phyloP scores from a whole-genome alignment of 2,797 vertebrate species.

The Anableps anableps region DNA sequence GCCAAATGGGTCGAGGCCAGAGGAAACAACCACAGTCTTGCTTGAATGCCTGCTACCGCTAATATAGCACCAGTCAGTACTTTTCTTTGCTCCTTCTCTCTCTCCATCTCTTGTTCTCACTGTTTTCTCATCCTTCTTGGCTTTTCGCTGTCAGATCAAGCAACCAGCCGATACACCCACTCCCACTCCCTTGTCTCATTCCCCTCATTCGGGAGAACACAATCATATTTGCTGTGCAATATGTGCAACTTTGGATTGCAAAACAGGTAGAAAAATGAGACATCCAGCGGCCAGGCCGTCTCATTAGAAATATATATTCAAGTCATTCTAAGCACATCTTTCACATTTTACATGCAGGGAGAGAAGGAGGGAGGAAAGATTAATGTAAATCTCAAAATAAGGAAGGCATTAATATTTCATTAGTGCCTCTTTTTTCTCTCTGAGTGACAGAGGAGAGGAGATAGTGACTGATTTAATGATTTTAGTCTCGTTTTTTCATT shows the following conservation, averaged over 20 bases:
- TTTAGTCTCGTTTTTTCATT: conserved; percentile 85
- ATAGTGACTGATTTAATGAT: conserved; percentile 92
- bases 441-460: conserved; percentile 90
- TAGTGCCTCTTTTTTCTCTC: conserved; percentile 88
- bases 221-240: conserved; percentile 46
- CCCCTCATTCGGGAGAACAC: conserved; percentile 20
- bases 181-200: conserved; percentile 32
- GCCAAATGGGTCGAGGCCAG: conserved; percentile 59
- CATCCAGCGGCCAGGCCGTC: conserved; percentile 55
- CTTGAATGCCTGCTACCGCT: conserved; percentile 32
- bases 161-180: not conserved
- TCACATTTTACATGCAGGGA: conserved; percentile 61
- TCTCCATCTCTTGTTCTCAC: conserved; percentile 49
- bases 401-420: conserved; percentile 96
- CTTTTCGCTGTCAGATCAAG: conserved; percentile 64
- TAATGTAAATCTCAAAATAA: conserved; percentile 87
- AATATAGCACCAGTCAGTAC: conserved; percentile 21
- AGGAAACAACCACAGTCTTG: conserved; percentile 41
- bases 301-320: conserved; percentile 78
- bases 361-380: conserved; percentile 75
- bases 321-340: conserved; percentile 57
- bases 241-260: conserved; percentile 74
- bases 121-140: conserved; percentile 60
- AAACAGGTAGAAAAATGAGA: conserved; percentile 74
- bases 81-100: conserved; percentile 21